Evolutionary conservation across 2,797 vertebrate genomes (phyloP), one percentile per base, ranked within the genome.

Genomic region (Pogonophryne albipinna): DNA sequence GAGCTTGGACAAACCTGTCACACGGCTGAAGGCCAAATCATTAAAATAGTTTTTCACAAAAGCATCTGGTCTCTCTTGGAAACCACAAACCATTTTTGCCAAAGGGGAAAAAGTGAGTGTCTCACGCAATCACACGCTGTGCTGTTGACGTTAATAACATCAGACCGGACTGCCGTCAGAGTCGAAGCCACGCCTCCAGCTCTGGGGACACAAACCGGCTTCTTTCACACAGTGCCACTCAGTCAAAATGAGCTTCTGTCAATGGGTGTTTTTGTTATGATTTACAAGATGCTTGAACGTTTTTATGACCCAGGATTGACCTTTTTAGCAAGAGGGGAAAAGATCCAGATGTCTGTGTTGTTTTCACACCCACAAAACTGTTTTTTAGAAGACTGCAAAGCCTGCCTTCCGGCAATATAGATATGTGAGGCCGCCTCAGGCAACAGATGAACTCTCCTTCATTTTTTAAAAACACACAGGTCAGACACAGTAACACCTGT

Each of bases 41-140:
- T 77, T 82, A 84, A 83, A 85, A 84, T 71, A 75, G 56, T 4
- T 65, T 80, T 66, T 73, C 64, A 71, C 2, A 2, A 50, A 77
- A 79, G 79, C 78, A 57, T 75, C 65, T 84, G 68, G 55, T 66
- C 61, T 61, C 79, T 88, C 81, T 70, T 64, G 68, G 76, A 87
- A 86, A 83, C 77, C 44, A 42, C 47, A 59, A 34, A 6, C 34
- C 19, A n/a, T 61, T 72, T 71, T 79, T 76, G 78, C 62, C 10
- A 11, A 49, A 31, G 42, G 44, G 20, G 27, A 42, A 38, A 60
- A 52, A 74, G 59, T 74, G 66, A 10, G 53, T 76, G 79, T 71
- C 51, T 53, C 62, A 15, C 23, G 12, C 13, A 58, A 6, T 47
- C 17, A 10, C 23, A 20, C 55, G 65, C 41, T 50, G 58, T 58